Conservation (phyloP, 2,888 invertebrate genomes). For the Drosophila nr. perissopoda region DNA sequence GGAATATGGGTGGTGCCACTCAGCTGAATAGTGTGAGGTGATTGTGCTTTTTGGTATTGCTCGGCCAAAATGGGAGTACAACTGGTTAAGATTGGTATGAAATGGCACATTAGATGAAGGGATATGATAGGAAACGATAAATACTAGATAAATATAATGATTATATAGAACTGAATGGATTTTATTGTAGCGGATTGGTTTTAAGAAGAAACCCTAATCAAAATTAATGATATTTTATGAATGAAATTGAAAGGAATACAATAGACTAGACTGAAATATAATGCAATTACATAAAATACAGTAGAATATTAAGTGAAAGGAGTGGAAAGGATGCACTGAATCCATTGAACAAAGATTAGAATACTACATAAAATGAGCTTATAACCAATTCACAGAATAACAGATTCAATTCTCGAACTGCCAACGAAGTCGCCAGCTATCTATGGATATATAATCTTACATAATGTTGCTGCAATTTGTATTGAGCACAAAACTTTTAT, state of each 20-base stretch:
- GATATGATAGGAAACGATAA: conserved; percentile 33
- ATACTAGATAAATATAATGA: conserved; percentile 29
- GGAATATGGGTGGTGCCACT: conserved; percentile 9
- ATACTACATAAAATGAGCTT: neutral
- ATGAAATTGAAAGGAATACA: neutral
- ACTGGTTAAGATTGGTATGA: conserved; percentile 34
- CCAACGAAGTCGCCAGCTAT: conserved; percentile 10
- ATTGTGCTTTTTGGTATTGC: conserved; percentile 41
- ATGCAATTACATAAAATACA: neutral
- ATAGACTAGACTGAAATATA: neutral
- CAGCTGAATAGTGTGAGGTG: conserved; percentile 26
- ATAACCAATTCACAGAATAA: neutral
- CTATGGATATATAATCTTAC: conserved; percentile 74
- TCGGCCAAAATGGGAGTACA: conserved; percentile 27
- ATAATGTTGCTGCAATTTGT: conserved; percentile 81
- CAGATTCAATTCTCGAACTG: neutral
- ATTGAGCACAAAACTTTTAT: conserved; percentile 54
- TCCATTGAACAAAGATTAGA: neutral
- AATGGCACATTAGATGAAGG: conserved; percentile 46
- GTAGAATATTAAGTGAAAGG: neutral
- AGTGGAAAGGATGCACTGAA: neutral
- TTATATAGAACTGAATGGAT: conserved; percentile 22
- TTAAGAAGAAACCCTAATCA: neutral
- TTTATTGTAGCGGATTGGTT: neutral
- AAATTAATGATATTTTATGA: conserved; percentile 1